These are phyloP conservation scores for Spatula versicolor DNA, from an alignment of 2,797 vertebrate species.

Conservation along the genomic window DNA sequence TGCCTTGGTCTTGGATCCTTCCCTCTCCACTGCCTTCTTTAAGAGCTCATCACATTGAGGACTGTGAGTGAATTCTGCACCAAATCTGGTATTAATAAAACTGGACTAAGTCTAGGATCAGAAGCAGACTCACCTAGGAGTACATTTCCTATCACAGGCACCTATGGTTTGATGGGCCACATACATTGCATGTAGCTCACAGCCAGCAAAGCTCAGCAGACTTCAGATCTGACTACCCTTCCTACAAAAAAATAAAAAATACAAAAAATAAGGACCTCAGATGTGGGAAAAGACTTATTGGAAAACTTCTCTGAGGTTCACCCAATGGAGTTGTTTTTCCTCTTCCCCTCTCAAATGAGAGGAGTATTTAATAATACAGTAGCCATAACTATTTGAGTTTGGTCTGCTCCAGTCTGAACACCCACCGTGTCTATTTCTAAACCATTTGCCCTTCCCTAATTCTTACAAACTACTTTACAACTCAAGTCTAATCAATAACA, in stretches of 20 bases:
- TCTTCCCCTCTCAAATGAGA: neutral
- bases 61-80: neutral
- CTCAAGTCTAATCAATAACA: slow-evolving; percentile 77
- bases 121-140: slow-evolving; percentile 14
- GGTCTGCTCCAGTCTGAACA: slow-evolving; percentile 55
- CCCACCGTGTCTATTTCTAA: slow-evolving; percentile 69
- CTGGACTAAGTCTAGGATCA: neutral
- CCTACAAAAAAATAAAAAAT: neutral
- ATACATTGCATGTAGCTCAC: neutral
- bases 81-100: slow-evolving; percentile 43
- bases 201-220: neutral
- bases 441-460: slow-evolving; percentile 64
- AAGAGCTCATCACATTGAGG: neutral
- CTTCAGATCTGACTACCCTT: neutral
- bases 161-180: slow-evolving; percentile 58
- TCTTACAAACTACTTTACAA: slow-evolving; percentile 72
- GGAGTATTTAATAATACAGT: neutral
- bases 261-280: neutral
- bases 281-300: neutral
- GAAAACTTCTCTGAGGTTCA: neutral
- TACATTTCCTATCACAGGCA: slow-evolving; percentile 45
- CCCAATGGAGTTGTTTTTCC: neutral
- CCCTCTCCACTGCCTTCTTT: neutral
- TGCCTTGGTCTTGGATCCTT: neutral
- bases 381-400: slow-evolving; percentile 30